Evolutionary conservation across 2,888 invertebrate species (phyloP).

Genomic region (Sylvicola cinctus): DNA sequence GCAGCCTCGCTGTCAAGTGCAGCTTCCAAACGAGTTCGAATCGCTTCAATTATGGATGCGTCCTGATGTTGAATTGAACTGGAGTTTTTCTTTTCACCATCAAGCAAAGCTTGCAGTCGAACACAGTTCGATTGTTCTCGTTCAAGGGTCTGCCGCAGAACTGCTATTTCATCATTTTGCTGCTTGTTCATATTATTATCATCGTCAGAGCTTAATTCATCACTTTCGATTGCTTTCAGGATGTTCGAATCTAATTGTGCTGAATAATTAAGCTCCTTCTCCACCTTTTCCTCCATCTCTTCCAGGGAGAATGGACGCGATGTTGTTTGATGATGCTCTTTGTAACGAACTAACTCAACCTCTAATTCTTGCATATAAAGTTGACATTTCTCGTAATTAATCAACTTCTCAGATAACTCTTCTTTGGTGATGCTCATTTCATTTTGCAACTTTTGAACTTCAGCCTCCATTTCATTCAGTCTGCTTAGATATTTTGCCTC

Average conservation of each 20-base stretch:
- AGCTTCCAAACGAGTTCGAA: slow-evolving; percentile 40
- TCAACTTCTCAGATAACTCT: slow-evolving; percentile 19
- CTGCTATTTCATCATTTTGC: slow-evolving; percentile 6
- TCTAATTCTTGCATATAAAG: slow-evolving; percentile 23
- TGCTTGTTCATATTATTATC: slow-evolving; percentile 20
- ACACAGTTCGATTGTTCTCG: slow-evolving; percentile 31
- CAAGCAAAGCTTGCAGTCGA: slow-evolving; percentile 33
- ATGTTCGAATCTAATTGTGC: slow-evolving; percentile 36
- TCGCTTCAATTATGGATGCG: slow-evolving; percentile 40
- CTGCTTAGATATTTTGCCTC: slow-evolving; percentile 14
- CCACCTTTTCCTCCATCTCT: slow-evolving; percentile 32
- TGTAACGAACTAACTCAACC: slow-evolving; percentile 32
- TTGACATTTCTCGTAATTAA: slow-evolving; percentile 22
- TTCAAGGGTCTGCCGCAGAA: slow-evolving; percentile 25
- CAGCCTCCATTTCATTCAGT: slow-evolving; percentile 14
- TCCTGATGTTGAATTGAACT: slow-evolving; percentile 38
- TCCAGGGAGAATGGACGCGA: slow-evolving; percentile 23
- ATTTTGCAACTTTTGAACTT: slow-evolving; percentile 15
- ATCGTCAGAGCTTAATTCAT: slow-evolving; percentile 19
- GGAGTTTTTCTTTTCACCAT: slow-evolving; percentile 34
- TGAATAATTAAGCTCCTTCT: slow-evolving; percentile 36
- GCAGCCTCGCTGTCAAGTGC: slow-evolving; percentile 41
- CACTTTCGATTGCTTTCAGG: slow-evolving; percentile 32
- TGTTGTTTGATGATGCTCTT: slow-evolving; percentile 18
- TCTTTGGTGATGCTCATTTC: slow-evolving; percentile 8